Evolutionary conservation across 2,888 invertebrate genomes (phyloP), one percentile per base, ranked within the genome.

Genomic region (Macaria liturata): DNA sequence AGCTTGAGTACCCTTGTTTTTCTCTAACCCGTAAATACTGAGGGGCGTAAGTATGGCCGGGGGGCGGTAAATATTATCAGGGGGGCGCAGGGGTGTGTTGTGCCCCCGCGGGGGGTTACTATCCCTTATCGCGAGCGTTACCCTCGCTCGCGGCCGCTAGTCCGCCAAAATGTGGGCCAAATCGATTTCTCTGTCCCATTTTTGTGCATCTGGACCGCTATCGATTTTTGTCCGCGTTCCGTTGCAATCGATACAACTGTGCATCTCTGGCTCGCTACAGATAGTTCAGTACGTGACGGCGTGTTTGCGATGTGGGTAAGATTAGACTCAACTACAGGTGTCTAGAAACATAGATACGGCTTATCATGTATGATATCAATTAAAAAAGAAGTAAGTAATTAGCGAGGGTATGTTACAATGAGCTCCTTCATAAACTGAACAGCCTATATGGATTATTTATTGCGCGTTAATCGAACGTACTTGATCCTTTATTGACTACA

Each of bases 41-140:
- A 90, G 91, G 91, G 91, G 91, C 89, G 91, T 91, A 91, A 91
- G 91, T 90, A 91, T 84, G 75, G 90, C 91, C 86, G 88, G 88
- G 90, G 91, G 91, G 91, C 91, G 91, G 91, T 83, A 90, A 91
- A 91, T 91, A 91, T 91, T 88, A 90, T 88, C 86, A 78, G 86
- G 89, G 88, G 85, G 81, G 75, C 74, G 81, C 20, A 20, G 83
- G 77, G 77, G 81, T 71, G 74, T 76, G 75, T 83, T 71, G 73
- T 76, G 75, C 83, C 80, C 80, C 83, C 81, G 78, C 80, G 73
- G 72, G 80, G 87, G 87, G 87, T 85, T 89, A 91, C 91, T 91
- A 91, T 91, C 91, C 91, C 90, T 91, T 91, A 91, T 89, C 90
- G 91, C 88, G 91, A 91, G 76, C 91, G 88, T 91, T 91, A 91